phyloP scores from a whole-genome alignment of 2,113 vertebrate genomes.

The Lagenorhynchus albirostris region DNA sequence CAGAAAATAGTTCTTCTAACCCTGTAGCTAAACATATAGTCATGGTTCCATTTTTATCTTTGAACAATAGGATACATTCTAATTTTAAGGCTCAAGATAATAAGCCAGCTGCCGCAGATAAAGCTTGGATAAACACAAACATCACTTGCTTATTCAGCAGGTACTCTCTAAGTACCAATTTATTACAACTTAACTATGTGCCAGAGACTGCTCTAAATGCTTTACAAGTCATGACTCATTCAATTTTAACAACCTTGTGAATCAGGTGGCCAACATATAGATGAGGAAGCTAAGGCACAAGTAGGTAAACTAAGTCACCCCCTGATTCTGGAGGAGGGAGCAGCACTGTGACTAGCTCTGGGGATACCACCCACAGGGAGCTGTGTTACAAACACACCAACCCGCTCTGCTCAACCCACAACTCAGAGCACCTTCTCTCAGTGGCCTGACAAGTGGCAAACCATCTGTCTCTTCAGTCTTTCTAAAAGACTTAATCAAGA shows the following conservation, averaged over 20 bases:
- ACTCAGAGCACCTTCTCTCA: not conserved
- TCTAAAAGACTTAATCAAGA: not conserved
- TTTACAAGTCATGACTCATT: not conserved
- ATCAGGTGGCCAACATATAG: not conserved
- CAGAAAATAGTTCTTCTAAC: not conserved
- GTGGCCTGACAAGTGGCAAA: not conserved
- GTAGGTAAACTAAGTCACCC: not conserved
- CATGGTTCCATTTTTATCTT: not conserved
- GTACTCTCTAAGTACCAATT: not conserved
- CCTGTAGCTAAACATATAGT: not conserved
- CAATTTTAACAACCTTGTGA: not conserved
- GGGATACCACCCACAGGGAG: not conserved
- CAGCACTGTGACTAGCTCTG: not conserved
- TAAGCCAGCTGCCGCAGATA: not conserved
- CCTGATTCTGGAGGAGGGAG: too few species aligned
- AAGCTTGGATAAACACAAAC: not conserved
- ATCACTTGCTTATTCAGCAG: not conserved
- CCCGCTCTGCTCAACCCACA: not conserved
- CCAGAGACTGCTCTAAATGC: not conserved
- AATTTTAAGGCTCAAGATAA: not conserved
- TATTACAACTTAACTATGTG: not conserved
- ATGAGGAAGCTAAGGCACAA: not conserved
- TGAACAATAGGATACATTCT: not conserved
- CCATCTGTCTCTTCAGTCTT: not conserved
- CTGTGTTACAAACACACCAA: not conserved